Conservation (phyloP, 2,113 vertebrate genomes). For the Cynopterus brachyotis region DNA sequence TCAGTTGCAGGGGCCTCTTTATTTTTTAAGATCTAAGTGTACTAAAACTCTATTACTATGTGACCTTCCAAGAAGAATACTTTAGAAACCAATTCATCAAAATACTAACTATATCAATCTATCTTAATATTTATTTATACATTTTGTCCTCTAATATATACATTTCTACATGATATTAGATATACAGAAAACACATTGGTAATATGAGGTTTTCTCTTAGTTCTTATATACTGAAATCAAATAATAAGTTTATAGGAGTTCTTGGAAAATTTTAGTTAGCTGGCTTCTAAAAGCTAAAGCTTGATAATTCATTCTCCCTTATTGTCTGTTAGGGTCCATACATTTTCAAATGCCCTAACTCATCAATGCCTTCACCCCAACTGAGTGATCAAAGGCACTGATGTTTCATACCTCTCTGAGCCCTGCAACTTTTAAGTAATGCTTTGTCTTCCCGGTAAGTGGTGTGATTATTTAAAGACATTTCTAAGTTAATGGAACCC, state of each 20-base stretch:
- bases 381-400: background rate
- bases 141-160: background rate
- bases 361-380: background rate
- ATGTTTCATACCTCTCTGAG: background rate
- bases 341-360: background rate
- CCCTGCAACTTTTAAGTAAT: background rate
- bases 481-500: background rate
- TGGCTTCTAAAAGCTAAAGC: background rate
- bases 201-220: background rate
- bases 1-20: background rate
- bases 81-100: slow-evolving; percentile 2
- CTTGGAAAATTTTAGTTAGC: background rate
- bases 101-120: background rate
- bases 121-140: background rate
- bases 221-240: background rate
- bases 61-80: background rate
- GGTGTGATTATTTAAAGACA: background rate
- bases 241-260: background rate
- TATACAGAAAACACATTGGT: background rate
- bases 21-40: background rate
- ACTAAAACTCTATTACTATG: background rate
- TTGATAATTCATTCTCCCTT: background rate
- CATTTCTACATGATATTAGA: background rate
- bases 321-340: background rate
- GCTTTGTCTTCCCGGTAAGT: background rate